A percentile compares a stretch with the other conserved stretches of the same genome.
These are phyloP conservation scores for Gasterosteus aculeatus DNA, from an alignment of 2,113 vertebrate genomes.

Conservation along the genomic window DNA sequence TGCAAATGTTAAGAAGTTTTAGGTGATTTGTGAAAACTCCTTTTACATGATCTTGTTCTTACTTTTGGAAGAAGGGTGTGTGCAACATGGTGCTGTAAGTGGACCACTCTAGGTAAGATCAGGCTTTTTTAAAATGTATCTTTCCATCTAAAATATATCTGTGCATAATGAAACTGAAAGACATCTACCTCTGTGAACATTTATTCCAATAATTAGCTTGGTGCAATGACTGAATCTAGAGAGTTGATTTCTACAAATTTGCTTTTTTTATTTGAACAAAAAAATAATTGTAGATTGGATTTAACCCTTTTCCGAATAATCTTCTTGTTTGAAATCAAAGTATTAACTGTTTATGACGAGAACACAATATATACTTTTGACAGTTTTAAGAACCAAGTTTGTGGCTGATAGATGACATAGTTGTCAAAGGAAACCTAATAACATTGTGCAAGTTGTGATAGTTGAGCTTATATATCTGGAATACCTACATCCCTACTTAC, in stretches of 20 bases:
- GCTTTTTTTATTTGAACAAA: background rate
- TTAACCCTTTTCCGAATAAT: background rate
- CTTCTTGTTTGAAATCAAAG: background rate
- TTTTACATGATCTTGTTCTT: slow-evolving; percentile 10
- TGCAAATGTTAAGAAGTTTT: slow-evolving; percentile 46
- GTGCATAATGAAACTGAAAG: background rate
- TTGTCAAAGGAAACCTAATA: background rate
- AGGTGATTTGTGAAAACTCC: slow-evolving; percentile 38
- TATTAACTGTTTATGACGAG: background rate
- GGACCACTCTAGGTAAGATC: slow-evolving; percentile 45
- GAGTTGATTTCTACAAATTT: background rate
- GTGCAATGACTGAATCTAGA: background rate
- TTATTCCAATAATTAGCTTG: background rate
- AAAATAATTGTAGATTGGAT: background rate
- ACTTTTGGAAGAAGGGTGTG: background rate
- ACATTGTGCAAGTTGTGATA: background rate
- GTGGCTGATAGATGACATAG: background rate
- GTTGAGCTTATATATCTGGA: background rate
- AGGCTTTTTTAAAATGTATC: background rate
- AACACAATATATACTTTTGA: background rate
- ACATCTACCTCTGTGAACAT: background rate
- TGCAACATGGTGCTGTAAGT: accelerated
- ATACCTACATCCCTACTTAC: too few relatives aligned
- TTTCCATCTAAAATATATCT: background rate
- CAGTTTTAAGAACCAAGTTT: background rate